Percentiles rank a stretch among this genome's conserved stretches.
phyloP scores from a whole-genome alignment of 2,797 vertebrate genomes.

The Xiphorhynchus erythropygius region DNA sequence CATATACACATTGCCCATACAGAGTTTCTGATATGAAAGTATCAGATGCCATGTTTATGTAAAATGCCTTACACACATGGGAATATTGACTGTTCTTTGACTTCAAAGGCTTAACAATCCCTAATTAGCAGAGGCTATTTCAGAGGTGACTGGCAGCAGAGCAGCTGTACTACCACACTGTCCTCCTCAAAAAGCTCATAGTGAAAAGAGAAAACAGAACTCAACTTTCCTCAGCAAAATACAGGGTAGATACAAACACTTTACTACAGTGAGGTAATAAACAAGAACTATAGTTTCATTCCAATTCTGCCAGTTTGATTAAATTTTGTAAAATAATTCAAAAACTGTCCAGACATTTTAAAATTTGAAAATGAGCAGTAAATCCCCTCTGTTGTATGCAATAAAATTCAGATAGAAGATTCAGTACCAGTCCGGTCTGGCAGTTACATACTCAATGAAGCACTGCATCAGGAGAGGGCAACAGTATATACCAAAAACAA shows the following conservation, averaged over 20 bases:
- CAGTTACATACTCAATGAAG: background rate
- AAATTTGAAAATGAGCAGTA: background rate
- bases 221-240: background rate
- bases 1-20: background rate
- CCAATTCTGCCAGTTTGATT: background rate
- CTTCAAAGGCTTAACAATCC: background rate
- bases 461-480: background rate
- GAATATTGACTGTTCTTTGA: background rate
- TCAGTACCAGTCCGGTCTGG: background rate
- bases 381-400: background rate
- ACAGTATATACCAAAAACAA: fast-evolving
- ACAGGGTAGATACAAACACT: background rate
- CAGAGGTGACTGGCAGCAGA: background rate
- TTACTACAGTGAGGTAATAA: background rate
- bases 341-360: background rate
- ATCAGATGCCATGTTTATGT: background rate
- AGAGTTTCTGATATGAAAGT: background rate
- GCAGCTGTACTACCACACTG: background rate
- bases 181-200: background rate
- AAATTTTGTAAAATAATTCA: background rate
- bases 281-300: background rate
- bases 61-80: background rate
- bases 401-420: background rate
- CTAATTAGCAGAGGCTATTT: background rate
- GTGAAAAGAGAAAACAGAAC: background rate